Evolutionary conservation across 2,888 invertebrate genomes (phyloP), one percentile per base, ranked within the genome.

Genomic region (Scaptomyza flava): DNA sequence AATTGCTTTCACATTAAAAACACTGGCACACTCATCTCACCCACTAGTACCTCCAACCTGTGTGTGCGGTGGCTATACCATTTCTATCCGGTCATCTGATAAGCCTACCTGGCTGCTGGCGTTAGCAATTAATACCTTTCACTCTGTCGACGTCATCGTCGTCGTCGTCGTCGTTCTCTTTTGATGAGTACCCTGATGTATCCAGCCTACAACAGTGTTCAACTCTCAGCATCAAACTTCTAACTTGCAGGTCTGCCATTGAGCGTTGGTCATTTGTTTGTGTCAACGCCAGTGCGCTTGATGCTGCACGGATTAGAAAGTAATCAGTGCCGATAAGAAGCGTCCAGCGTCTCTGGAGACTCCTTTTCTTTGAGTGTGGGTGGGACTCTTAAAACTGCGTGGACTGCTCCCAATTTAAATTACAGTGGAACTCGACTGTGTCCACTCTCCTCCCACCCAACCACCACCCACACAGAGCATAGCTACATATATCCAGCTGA

Each of bases 231-330:
- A 20, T 14, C 20, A 46, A 31, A 20, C 45, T 14, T n/a, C n/a
- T n/a, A 34, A n/a, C 36, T 54, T 33, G 48, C 51, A 59, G 64
- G 63, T 41, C 65, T 65, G 63, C 64, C 64, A 72, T 58, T 87
- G 87, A 74, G 77, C 74, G 65, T 56, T 53, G 81, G 75, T 80
- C 80, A 87, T 89, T 87, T 84, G 88, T 89, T 84, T 77, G 62
- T 88, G 87, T 89, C 88, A 80, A 81, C 81, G 89, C 78, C 72
- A 72, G 73, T 66, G 64, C 72, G 83, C 72, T 68, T 72, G 84
- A 88, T 85, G 83, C 79, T 85, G 76, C 82, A 76, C 78, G 85
- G 81, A 86, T 89, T 89, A 87, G 89, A 86, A 86, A 86, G 89
- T 81, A 86, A 86, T 89, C 80, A 87, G 89, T 81, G 84, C 78